Percentiles rank a stretch among this genome's conserved stretches.
phyloP scores from a whole-genome alignment of 2,797 vertebrate species.

The Lindbergichthys nudifrons region DNA sequence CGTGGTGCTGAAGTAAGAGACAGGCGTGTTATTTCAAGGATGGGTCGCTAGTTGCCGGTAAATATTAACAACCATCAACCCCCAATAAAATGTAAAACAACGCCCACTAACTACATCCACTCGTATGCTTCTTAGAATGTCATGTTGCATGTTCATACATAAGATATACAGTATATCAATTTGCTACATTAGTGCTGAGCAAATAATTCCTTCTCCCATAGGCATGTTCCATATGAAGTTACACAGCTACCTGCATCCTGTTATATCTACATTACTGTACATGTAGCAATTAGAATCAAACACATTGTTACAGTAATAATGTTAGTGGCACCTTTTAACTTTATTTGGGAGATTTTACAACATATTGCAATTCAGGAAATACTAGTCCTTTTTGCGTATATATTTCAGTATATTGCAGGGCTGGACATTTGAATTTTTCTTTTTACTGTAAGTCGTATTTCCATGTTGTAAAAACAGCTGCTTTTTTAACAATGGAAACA shows the following conservation, averaged over 20 bases:
- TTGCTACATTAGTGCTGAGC: background rate
- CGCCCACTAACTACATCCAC: background rate
- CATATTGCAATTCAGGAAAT: background rate
- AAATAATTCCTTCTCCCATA: background rate
- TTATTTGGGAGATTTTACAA: background rate
- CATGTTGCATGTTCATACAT: background rate
- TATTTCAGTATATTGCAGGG: too few species aligned
- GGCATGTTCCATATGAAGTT: background rate
- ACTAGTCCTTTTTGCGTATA: background rate
- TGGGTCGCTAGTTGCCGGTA: too few species aligned
- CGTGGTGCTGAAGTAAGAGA: too few species aligned
- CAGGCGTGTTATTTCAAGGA: too few species aligned
- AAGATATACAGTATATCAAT: background rate
- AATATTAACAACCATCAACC: too few species aligned
- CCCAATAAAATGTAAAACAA: too few species aligned
- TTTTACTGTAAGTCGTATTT: too few species aligned
- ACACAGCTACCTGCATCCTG: background rate
- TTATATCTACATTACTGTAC: background rate
- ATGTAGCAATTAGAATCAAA: background rate
- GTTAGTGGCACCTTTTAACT: slow-evolving; percentile 1
- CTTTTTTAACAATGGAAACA: background rate
- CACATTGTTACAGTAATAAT: background rate
- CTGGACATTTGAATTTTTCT: too few species aligned
- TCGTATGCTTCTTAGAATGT: background rate
- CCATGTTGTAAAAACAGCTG: background rate